Conservation (phyloP, 2,113 vertebrate genomes). For the Oceanites oceanicus region DNA sequence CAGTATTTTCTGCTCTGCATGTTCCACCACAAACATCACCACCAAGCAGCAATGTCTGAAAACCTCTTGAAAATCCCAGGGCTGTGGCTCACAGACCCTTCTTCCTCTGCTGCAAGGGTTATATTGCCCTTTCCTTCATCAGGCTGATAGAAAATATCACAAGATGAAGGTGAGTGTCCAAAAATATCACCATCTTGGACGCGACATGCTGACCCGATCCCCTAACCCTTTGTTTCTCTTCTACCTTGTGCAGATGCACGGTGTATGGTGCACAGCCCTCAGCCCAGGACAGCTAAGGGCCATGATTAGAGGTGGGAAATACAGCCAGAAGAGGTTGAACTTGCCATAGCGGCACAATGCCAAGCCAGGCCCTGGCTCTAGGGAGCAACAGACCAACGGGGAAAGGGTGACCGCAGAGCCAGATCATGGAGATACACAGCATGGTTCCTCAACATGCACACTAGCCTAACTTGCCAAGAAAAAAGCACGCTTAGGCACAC, state of each 20-base stretch:
- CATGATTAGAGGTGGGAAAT: background rate
- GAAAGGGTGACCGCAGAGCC: background rate
- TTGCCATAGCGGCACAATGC: background rate
- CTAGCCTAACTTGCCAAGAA: background rate
- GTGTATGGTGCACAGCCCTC: too few species aligned
- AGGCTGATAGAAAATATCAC: background rate
- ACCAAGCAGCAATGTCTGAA: background rate
- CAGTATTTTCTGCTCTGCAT: accelerated
- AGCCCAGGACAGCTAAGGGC: background rate
- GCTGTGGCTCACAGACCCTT: background rate
- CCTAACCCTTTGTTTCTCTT: background rate
- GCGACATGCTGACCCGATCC: background rate
- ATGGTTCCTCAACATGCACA: too few species aligned
- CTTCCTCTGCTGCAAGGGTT: background rate
- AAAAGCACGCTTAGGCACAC: background rate
- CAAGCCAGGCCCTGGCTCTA: too few species aligned
- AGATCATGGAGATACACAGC: background rate
- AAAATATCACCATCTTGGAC: background rate
- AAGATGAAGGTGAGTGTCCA: background rate
- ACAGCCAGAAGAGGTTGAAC: background rate
- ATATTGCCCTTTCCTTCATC: background rate
- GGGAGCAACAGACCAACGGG: accelerated
- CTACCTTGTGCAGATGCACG: too few species aligned
- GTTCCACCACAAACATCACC: background rate
- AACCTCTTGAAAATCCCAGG: background rate